Base-by-base conservation (phyloP, 2,113 vertebrate species). In the Muscicapa adusta region DNA sequence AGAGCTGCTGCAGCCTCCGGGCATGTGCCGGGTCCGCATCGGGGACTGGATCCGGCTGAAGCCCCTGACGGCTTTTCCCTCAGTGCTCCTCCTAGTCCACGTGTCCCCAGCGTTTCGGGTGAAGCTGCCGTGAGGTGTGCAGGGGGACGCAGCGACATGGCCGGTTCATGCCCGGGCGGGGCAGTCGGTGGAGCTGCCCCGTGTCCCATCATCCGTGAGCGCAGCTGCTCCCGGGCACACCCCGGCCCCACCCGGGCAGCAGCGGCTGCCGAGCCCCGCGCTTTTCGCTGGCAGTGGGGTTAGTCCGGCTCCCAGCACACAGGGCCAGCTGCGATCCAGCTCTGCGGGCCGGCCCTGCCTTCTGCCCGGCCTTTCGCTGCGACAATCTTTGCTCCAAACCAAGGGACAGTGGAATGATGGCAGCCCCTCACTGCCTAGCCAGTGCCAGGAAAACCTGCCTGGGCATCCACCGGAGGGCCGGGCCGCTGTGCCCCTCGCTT, bases 1-100 rank as follows among this genome's bases (percentile, higher is more conserved):
- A 18, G 45, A 47, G 50, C 60, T 51, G 56, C 45, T 7, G 61
- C 42, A 8, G 31, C 47, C 10, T 10, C 28, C 14, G 0, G 34
- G 7, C 7, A 0, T 14, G 14, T 2, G 0, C 62, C 0, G 0
- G 5, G 1, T 22, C 34, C 2, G 0, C 10, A 5, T 8, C 57
- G 12, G 66, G 45, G 29, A 8, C 51, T 26, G 33, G 57, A 8
- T 45, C 45, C 9, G 2, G 7, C n/a, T 42, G 51, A 43, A 58
- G 34, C 26, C 33, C 25, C 4, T 29, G 53, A 4, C 3, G 8
- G 6, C 5, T 28, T 63, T 42, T 28, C 5, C 29, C 13, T 38
- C 66, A 2, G 19, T 12, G 26, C 43, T 33, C 17, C 48, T 29
- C 33, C 28, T 34, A 10, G 34, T 17, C 34, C 2, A 0, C 47